These are phyloP conservation scores for Malaclemys terrapin DNA, from an alignment of 2,113 vertebrate species.

Conservation along the genomic window DNA sequence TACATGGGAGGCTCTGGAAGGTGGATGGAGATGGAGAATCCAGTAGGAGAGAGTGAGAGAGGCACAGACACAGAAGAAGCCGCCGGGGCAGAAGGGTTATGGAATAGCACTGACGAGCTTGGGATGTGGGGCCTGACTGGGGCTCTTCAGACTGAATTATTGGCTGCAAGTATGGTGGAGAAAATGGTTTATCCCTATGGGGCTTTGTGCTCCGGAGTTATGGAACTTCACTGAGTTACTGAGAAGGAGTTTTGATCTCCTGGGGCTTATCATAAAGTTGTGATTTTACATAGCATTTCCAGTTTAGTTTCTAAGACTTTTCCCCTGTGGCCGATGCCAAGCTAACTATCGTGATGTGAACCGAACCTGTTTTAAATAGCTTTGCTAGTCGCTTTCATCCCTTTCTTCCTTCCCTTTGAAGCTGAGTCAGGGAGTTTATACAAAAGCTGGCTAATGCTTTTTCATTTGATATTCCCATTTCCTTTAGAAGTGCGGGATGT, in stretches of 20 bases:
- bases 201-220: neutral
- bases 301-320: constrained; percentile 1
- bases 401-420: constrained; percentile 12
- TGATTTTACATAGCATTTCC: constrained; percentile 34
- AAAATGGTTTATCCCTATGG: neutral
- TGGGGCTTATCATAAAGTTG: constrained; percentile 21
- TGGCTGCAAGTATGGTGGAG: neutral
- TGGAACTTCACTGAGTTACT: neutral
- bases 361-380: neutral
- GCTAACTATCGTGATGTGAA: neutral
- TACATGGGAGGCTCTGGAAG: neutral
- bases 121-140: neutral
- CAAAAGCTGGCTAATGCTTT: neutral
- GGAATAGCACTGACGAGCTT: neutral
- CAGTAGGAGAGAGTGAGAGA: fast-evolving
- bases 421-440: neutral
- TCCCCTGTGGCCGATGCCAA: neutral
- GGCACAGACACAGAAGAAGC: neutral
- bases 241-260: constrained; percentile 6
- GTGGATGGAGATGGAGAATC: neutral
- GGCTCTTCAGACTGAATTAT: neutral
- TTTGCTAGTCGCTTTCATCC: neutral
- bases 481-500: neutral
- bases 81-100: neutral
- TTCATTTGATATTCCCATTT: neutral